Conservation (phyloP, 2,797 vertebrate genomes). For the Gambelia wislizenii region DNA sequence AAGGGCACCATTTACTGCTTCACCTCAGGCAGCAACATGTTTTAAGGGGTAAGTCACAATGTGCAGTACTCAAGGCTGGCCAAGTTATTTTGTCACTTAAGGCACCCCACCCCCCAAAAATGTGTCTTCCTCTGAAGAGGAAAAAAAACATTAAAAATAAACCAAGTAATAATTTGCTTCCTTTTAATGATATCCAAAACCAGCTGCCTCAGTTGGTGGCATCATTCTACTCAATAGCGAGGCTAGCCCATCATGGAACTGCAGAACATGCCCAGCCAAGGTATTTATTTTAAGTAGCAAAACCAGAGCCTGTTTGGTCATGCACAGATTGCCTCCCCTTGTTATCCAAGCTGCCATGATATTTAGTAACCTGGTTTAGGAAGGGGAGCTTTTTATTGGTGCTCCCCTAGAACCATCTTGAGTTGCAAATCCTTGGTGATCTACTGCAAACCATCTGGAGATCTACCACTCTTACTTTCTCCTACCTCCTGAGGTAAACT, state of each 20-base stretch:
- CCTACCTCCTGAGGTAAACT: background rate
- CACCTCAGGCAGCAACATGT: no score
- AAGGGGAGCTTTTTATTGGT: background rate
- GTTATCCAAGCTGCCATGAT: background rate
- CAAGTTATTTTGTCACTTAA: background rate
- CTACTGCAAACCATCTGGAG: background rate
- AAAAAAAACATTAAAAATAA: background rate
- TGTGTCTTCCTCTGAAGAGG: background rate
- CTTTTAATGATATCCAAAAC: background rate
- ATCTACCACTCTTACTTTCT: background rate
- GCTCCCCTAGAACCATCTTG: background rate
- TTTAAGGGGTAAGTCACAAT: background rate
- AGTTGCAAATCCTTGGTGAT: background rate
- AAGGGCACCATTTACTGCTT: background rate
- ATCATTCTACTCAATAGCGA: background rate
- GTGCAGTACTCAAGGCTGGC: background rate
- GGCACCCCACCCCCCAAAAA: background rate
- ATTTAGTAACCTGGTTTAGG: background rate
- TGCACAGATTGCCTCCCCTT: background rate
- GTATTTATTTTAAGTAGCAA: background rate
- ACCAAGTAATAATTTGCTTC: background rate
- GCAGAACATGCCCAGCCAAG: background rate
- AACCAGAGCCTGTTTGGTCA: background rate
- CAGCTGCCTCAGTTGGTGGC: background rate
- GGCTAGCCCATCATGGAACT: background rate